phyloP scores from a whole-genome alignment of 2,888 invertebrate species.

The Acronicta psi region DNA sequence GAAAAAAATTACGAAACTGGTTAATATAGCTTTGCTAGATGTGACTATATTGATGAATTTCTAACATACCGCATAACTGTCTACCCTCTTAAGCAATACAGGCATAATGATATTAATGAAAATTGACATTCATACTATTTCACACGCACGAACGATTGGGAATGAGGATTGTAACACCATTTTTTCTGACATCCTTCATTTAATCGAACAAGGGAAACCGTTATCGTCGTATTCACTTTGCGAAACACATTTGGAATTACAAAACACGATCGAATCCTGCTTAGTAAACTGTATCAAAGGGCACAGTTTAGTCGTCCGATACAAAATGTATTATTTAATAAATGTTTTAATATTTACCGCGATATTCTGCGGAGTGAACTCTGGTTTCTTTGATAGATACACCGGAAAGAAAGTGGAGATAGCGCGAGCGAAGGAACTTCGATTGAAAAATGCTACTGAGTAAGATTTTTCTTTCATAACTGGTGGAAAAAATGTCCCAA shows the following conservation, averaged over 20 bases:
- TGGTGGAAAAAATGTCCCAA: too few species aligned
- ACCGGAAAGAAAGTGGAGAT: slow-evolving; percentile 71
- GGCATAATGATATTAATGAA: background rate
- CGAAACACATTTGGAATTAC: slow-evolving; percentile 52
- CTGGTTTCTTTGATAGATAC: slow-evolving; percentile 68
- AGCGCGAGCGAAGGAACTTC: slow-evolving; percentile 59
- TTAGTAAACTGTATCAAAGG: slow-evolving; percentile 53
- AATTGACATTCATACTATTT: slow-evolving; percentile 3
- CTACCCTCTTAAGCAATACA: background rate
- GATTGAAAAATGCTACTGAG: slow-evolving; percentile 64
- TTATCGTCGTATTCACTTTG: slow-evolving; percentile 41
- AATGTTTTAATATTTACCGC: slow-evolving; percentile 62
- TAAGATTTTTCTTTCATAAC: slow-evolving; percentile 60
- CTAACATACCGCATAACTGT: background rate
- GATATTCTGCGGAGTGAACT: slow-evolving; percentile 57
- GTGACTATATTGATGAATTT: too few species aligned
- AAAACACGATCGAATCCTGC: slow-evolving; percentile 31
- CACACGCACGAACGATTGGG: slow-evolving; percentile 33
- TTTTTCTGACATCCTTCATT: slow-evolving; percentile 51
- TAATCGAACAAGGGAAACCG: slow-evolving; percentile 38
- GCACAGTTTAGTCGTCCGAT: slow-evolving; percentile 31
- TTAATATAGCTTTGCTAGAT: too few species aligned
- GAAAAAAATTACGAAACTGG: too few species aligned
- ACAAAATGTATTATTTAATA: slow-evolving; percentile 64
- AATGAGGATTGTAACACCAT: slow-evolving; percentile 23